phyloP scores from a whole-genome alignment of 2,113 vertebrate genomes.

The Psophia crepitans region DNA sequence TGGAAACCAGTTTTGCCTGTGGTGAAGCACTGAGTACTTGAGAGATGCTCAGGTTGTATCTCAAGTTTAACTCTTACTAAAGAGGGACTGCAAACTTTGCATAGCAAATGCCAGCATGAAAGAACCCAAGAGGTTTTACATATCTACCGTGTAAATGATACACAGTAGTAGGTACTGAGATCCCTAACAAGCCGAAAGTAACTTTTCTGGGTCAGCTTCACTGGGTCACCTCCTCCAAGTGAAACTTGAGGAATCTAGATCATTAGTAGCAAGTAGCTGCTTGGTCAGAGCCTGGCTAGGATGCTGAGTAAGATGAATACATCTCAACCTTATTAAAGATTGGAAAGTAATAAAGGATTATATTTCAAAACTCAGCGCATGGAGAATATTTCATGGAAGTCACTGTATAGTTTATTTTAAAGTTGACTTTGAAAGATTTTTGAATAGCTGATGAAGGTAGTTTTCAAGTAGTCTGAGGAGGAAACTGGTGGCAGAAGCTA shows the following conservation, averaged over 20 bases:
- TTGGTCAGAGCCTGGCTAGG: not conserved
- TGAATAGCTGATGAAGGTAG: not conserved
- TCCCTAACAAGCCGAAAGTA: not conserved
- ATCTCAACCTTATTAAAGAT: not conserved
- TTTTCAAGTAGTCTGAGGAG: not conserved
- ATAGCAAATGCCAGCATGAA: not conserved
- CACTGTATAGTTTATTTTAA: not conserved
- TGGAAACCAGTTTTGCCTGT: not conserved
- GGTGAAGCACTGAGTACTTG: not conserved
- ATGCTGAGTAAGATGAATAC: not conserved
- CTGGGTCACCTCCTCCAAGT: not conserved
- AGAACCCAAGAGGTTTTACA: not conserved
- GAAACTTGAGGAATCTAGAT: not conserved
- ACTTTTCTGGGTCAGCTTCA: not conserved
- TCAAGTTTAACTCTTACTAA: not conserved
- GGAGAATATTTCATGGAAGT: not conserved
- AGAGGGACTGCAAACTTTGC: not conserved
- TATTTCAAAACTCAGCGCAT: not conserved
- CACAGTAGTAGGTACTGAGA: not conserved
- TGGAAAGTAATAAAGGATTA: not conserved
- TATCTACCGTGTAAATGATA: not conserved
- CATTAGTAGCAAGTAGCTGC: not conserved
- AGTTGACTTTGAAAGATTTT: not conserved
- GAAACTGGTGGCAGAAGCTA: not conserved
- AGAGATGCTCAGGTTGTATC: not conserved